These are phyloP conservation scores for Eupithecia subfuscata DNA, from an alignment of 2,888 invertebrate genomes.

Conservation along the genomic window DNA sequence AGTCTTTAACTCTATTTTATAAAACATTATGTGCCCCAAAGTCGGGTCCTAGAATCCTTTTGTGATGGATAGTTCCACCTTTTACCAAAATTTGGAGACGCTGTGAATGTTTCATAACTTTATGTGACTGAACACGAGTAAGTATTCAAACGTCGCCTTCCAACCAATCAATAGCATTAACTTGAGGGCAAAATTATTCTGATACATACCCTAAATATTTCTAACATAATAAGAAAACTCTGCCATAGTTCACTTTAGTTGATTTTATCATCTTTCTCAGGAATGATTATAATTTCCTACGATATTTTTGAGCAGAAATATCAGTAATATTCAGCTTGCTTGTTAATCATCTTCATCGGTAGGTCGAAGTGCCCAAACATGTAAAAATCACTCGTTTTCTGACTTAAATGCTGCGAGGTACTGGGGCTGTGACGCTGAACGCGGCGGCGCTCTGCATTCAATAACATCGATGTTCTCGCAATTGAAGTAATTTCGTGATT, in stretches of 20 bases:
- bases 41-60: constrained; percentile 7
- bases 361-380: too few species aligned
- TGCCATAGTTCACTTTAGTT: background rate
- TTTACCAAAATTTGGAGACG: constrained; percentile 17
- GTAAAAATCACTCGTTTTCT: too few species aligned
- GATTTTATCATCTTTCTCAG: background rate
- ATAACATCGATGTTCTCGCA: background rate
- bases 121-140: constrained; percentile 14
- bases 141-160: constrained; percentile 7
- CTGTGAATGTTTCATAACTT: constrained; percentile 25
- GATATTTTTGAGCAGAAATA: too few species aligned
- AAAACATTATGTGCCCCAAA: background rate
- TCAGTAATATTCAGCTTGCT: too few species aligned
- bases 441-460: too few species aligned
- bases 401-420: too few species aligned
- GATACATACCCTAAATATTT: background rate
- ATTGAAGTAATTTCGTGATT: background rate
- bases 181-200: too few species aligned
- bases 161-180: constrained; percentile 9
- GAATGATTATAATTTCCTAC: too few species aligned
- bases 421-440: too few species aligned
- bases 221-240: too few species aligned
- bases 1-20: too few species aligned
- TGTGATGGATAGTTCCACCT: constrained; percentile 25
- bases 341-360: too few species aligned